Evolutionary conservation across 2,888 invertebrate genomes (phyloP).

Genomic region (Rotaria socialis): DNA sequence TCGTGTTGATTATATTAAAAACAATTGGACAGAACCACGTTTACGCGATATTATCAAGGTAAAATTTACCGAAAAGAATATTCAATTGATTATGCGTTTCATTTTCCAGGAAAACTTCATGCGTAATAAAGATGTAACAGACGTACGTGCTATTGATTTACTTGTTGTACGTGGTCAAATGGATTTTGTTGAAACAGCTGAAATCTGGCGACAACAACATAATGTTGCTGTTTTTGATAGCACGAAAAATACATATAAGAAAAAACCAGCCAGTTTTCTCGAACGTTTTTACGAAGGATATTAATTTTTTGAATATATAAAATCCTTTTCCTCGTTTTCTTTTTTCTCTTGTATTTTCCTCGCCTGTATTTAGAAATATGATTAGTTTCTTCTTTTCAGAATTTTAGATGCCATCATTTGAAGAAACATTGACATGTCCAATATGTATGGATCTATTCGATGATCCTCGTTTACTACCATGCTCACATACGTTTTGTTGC

Average conservation of each 20-base stretch:
- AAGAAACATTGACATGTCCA: conserved; percentile 19
- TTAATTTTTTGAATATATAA: not conserved
- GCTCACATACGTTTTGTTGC: conserved; percentile 24
- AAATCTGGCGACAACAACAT: conserved; percentile 78
- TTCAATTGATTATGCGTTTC: no score
- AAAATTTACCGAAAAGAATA: conserved; percentile 64
- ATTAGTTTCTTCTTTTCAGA: not conserved
- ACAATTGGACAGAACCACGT: not conserved
- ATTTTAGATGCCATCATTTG: conserved; percentile 6
- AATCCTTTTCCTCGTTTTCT: not conserved
- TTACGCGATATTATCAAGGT: conserved; percentile 59
- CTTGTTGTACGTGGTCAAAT: conserved; percentile 89
- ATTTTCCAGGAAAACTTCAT: conserved; percentile 67
- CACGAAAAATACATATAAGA: not conserved
- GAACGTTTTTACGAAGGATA: conserved; percentile 18
- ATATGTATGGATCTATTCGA: conserved; percentile 12
- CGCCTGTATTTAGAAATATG: not conserved
- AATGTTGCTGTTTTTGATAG: not conserved
- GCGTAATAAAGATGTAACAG: conserved; percentile 73
- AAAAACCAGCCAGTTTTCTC: not conserved
- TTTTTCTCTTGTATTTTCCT: not conserved
- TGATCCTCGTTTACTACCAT: conserved; percentile 30
- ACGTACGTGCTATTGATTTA: conserved; percentile 83
- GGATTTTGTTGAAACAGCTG: conserved; percentile 80
- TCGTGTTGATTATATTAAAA: conserved; percentile 62